These are phyloP conservation scores for Bujurquina vittata DNA, from an alignment of 2,113 vertebrate genomes.

Conservation along the genomic window DNA sequence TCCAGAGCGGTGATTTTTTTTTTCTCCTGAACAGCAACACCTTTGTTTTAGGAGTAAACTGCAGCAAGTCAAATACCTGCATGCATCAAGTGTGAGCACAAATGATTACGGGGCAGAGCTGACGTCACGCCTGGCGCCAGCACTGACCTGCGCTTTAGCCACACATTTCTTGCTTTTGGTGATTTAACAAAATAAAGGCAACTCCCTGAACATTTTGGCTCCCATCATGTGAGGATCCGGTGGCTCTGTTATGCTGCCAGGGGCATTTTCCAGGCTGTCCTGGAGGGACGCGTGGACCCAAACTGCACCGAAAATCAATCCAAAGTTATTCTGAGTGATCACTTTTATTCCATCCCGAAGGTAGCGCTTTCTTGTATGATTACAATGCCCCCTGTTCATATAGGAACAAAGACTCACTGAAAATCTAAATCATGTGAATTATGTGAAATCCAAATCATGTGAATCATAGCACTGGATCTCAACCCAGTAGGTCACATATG, in stretches of 20 bases:
- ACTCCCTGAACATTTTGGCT: neutral
- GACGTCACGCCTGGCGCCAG: neutral
- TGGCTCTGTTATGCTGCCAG: neutral
- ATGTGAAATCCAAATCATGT: conserved; percentile 1
- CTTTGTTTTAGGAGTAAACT: no score
- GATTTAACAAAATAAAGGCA: conserved; percentile 2
- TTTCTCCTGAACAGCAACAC: no score
- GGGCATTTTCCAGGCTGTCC: neutral
- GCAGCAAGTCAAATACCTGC: no score
- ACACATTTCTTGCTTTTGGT: no score
- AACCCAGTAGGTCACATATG: neutral
- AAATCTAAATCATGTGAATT: conserved; percentile 1
- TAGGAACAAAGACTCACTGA: neutral
- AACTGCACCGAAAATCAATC: neutral
- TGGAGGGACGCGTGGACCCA: neutral
- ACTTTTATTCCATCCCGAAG: neutral
- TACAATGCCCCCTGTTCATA: neutral
- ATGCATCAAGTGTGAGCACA: no score
- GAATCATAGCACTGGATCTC: neutral
- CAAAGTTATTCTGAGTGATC: neutral
- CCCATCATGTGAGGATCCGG: neutral
- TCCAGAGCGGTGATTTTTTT: no score
- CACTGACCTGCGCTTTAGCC: no score
- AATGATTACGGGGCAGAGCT: neutral
- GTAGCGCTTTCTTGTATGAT: neutral